Base-by-base conservation (phyloP, 2,888 invertebrate species). In the Nomada lathburiana region DNA sequence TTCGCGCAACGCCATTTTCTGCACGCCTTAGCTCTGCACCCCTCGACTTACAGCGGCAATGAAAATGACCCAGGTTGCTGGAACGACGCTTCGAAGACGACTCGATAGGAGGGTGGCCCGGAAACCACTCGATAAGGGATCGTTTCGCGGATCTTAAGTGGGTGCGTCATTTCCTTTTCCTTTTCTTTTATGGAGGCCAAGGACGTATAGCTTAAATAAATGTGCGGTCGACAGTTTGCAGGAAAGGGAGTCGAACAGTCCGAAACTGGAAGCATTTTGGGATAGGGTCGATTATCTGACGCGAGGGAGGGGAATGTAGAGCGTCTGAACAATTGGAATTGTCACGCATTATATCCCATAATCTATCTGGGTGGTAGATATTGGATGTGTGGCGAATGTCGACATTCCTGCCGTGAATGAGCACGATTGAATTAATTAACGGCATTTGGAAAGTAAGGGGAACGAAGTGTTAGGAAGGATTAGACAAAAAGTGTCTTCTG, bases 71-170 rank as follows among this genome's bases (percentile, higher is more conserved):
- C 16, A 47, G 75, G 55, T 42, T 69, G 60, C 59, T 52, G 57
- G 76, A 53, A 71, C 65, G 83, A 73, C 72, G 42, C 60, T 65
- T 76, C 76, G 59, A 75, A 76, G 82, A 76, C 67, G 36, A 67
- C 70, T 77, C 69, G 87, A 80, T 79, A 75, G 65, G 77, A 81
- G 71, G 74, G 63, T 65, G 60, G 64, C 29, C 70, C 75, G 59
- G 82, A 84, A 84, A 84, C 82, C 80, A 87, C 87, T 88, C 88
- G 86, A 89, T 89, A 84, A 86, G 83, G 76, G 84, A 71, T 87
- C 84, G 79, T 87, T 88, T 23, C 67, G 18, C 36, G 80, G 82
- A 72, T 89, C 82, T 69, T 47, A 79, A 86, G 80, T 84, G 76
- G 80, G 79, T 88, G 83, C 83, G 85, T 82, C 82, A 83, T 86